phyloP scores from a whole-genome alignment of 1,140 invertebrate genomes.

The Danaus melanippus region DNA sequence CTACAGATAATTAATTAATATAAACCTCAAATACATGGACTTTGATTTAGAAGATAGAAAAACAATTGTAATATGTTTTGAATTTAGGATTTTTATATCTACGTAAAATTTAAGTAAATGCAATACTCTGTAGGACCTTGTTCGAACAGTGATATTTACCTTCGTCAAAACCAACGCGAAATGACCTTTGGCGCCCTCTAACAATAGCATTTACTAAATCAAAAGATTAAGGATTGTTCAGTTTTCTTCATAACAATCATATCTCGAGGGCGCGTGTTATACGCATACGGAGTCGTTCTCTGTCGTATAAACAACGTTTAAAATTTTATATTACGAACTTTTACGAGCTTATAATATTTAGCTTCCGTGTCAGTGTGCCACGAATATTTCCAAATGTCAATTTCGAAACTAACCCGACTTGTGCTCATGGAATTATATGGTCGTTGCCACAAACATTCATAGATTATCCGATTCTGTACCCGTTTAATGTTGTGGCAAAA shows the following conservation, averaged over 20 bases:
- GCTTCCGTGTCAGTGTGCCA: slow-evolving; percentile 14
- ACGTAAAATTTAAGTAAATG: slow-evolving; percentile 32
- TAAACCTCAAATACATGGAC: too few species aligned
- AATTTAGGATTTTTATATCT: background rate
- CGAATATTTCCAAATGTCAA: slow-evolving; percentile 1
- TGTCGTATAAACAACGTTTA: slow-evolving; percentile 20
- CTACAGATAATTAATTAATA: too few species aligned
- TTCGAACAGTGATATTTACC: slow-evolving; percentile 33
- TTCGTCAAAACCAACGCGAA: slow-evolving; percentile 33
- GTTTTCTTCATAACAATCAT: slow-evolving; percentile 26
- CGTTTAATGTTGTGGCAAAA: slow-evolving; percentile 39
- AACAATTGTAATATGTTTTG: too few species aligned
- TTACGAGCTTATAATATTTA: slow-evolving; percentile 8
- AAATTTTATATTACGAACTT: slow-evolving; percentile 18
- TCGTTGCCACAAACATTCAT: slow-evolving; percentile 34
- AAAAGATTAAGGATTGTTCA: slow-evolving; percentile 34
- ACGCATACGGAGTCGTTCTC: slow-evolving; percentile 11
- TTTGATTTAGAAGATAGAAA: too few species aligned
- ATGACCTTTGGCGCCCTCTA: slow-evolving; percentile 37
- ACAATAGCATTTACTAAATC: slow-evolving; percentile 39
- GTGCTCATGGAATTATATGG: slow-evolving; percentile 16
- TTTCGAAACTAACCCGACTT: slow-evolving; percentile 9
- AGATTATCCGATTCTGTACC: slow-evolving; percentile 33
- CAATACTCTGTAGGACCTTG: slow-evolving; percentile 29
- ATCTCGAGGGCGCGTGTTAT: slow-evolving; percentile 30